Evolutionary conservation across 1,140 invertebrate species (phyloP), one percentile per base, ranked within the genome.

Genomic region (Bombus polaris): DNA sequence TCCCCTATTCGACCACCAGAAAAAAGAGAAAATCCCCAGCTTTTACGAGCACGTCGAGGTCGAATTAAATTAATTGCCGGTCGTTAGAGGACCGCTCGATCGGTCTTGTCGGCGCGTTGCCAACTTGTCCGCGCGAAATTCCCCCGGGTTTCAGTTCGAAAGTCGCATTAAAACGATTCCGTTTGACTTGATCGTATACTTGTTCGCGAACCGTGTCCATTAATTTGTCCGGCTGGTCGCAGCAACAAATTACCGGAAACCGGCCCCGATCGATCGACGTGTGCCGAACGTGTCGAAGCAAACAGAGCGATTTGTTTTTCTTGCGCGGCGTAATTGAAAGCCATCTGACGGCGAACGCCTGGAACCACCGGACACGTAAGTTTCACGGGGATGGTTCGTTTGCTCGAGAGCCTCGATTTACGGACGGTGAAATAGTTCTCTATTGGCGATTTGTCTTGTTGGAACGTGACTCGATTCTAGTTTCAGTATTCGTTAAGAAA

Each of bases 231-330:
- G 18, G 0, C 25, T 3, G 25, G 28, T 15, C n/a, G 12, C 12
- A 28, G 3, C 32, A 57, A 53, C 73, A 59, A 78, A 85, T 79
- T 53, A 70, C 10, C 39, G 57, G 42, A 39, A 25, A 39, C 53
- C 6, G 42, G 3, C 2, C 3, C 2, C 13, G 22, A 77, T 83
- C 74, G 81, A 83, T 78, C 44, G 22, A 62, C 1, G 3, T 76
- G 62, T 9, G 12, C 9, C 25, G 65, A 25, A 53, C 65, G 80
- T 53, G 82, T 83, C 82, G 62, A 42, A 78, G 44, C 44, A 39
- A 78, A 83, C 53, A 74, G 73, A 25, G 28, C 62, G 66, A 83
- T 78, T 57, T 68, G 70, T 84, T 84, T 71, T 59, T 71, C 75
- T 15, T 18, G 1, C 3, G 13, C 15, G 25, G 10, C 68, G 47